These are phyloP conservation scores for Lateolabrax maculatus DNA, from an alignment of 2,797 vertebrate genomes.

Conservation along the genomic window DNA sequence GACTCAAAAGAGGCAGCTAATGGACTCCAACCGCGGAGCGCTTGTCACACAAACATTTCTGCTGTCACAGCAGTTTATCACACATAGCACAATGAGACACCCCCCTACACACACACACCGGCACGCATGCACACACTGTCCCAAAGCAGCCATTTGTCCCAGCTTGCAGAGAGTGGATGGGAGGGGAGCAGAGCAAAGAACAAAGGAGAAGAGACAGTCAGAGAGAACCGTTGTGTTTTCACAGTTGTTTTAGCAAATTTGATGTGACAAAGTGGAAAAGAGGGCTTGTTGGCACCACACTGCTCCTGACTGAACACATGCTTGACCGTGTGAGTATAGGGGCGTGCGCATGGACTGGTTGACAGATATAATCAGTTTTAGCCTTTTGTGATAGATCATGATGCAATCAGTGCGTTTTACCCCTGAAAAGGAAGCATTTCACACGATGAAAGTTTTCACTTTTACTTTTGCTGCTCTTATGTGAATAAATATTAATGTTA, in stretches of 20 bases:
- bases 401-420: neutral
- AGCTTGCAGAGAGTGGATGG: conserved; percentile 63
- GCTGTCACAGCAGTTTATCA: conserved; percentile 87
- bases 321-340: conserved; percentile 32
- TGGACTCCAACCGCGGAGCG: conserved; percentile 79
- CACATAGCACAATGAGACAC: conserved; percentile 74
- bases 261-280: conserved; percentile 91
- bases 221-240: conserved; percentile 88
- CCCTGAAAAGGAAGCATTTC: neutral
- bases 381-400: neutral
- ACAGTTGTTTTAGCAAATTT: conserved; percentile 92
- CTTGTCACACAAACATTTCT: conserved; percentile 89
- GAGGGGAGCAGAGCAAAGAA: conserved; percentile 65
- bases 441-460: neutral
- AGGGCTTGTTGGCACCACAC: conserved; percentile 82
- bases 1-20: conserved; percentile 83
- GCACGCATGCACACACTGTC: conserved; percentile 48
- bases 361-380: conserved; percentile 23
- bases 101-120: conserved; percentile 23
- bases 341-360: neutral
- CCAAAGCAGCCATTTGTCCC: conserved; percentile 87
- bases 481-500: neutral
- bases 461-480: neutral
- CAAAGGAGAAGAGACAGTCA: conserved; percentile 75
- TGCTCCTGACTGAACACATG: conserved; percentile 77